Conservation (phyloP, 2,113 vertebrate species). For the Thalassoma bifasciatum region DNA sequence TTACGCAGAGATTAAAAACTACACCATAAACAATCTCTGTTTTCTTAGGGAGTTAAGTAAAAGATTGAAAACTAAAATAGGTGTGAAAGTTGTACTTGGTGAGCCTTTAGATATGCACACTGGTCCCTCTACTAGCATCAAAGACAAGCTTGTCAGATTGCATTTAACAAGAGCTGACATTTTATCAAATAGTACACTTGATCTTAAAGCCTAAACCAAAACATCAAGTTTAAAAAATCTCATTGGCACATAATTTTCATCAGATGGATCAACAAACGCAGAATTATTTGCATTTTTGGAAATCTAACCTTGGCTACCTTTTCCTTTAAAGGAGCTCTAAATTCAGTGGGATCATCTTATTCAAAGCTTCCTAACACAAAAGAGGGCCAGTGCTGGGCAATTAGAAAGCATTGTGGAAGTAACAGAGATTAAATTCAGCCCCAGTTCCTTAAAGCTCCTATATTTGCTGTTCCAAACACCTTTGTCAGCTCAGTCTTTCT, state of each 20-base stretch:
- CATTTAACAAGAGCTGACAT: too few relatives aligned
- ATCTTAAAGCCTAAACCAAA: too few relatives aligned
- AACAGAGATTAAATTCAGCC: background rate
- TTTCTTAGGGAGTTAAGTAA: background rate
- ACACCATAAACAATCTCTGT: background rate
- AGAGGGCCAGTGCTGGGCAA: background rate
- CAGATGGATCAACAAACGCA: too few relatives aligned
- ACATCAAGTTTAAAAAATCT: too few relatives aligned
- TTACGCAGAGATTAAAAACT: background rate
- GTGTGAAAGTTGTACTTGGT: background rate
- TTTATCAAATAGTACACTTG: background rate
- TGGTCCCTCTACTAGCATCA: too few relatives aligned
- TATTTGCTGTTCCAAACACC: background rate
- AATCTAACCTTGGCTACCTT: too few relatives aligned
- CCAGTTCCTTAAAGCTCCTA: background rate
- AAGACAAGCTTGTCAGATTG: too few relatives aligned
- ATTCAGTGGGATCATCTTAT: background rate
- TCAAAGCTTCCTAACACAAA: background rate
- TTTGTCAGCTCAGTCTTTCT: background rate
- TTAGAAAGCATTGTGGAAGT: background rate
- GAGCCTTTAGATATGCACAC: background rate
- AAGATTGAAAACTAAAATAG: background rate
- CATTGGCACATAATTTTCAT: too few relatives aligned
- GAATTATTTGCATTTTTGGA: too few relatives aligned
- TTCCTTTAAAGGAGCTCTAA: too few relatives aligned